Base-by-base conservation (phyloP, 2,797 vertebrate genomes). In the Melanotaenia maccullochi region DNA sequence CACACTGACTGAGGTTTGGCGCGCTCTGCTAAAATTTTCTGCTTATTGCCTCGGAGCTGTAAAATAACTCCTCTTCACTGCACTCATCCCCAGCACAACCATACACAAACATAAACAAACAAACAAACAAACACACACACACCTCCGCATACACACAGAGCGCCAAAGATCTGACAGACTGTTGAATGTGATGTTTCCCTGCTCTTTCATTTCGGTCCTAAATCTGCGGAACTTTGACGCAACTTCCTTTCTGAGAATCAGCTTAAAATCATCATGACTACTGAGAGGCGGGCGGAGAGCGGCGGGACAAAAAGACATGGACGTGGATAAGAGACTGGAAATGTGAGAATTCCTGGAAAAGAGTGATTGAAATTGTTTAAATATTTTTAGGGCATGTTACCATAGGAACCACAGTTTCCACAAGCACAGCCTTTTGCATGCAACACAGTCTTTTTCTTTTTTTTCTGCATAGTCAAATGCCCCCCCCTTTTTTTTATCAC, bases 401-500 rank as follows among this genome's bases (percentile, higher is more conserved):
- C 87, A 92, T 88, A 82, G 89, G 67, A 91, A 92, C 88, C 74
- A 67, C 65, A 81, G 78, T 64, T 79, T 65, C 60, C 78, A 44
- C 65, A 60, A 68, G 67, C 65, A 65, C 57, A 76, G 63, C 32
- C 40, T 72, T 54, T n/a, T 25, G 54, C 30, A 35, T 38, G 49
- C 57, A 51, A 65, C 24, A 55, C 2, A 64, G 36, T n/a, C 6
- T 20, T 60, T 35, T 0, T 40, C 60, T 1, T 18, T 47, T 33
- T 33, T 22, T 32, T 4, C 30, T 33, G 7, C 61, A 56, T 40
- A 80, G 54, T 65, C 47, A 66, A 68, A 57, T 28, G 25, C 25
- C 28, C 28, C 28, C 28, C 28, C 28, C 4, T 28, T 28, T 28
- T 28, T 28, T 28, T 77, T 60, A 68, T 78, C 64, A 54, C 63